A percentile compares a stretch with the other conserved stretches of the same genome.
Conservation (phyloP, 2,888 invertebrate genomes). For the Acleris cristana region DNA sequence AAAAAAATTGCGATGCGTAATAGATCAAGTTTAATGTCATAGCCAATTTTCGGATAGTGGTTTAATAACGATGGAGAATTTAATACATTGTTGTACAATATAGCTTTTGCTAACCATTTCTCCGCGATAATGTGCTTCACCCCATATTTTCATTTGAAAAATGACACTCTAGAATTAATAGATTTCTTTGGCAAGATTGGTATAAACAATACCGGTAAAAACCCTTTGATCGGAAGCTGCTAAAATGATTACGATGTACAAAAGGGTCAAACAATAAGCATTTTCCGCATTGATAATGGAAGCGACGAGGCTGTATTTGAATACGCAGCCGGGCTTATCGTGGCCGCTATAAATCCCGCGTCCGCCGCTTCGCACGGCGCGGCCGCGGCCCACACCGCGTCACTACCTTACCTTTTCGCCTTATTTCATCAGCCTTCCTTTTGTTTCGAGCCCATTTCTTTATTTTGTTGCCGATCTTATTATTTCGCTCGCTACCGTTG, state of each 20-base stretch:
- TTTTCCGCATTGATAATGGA: slow-evolving; percentile 24
- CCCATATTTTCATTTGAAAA: too few relatives aligned
- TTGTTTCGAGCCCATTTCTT: slow-evolving; percentile 80
- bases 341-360: slow-evolving; percentile 46
- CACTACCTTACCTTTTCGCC: slow-evolving; percentile 81
- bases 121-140: too few relatives aligned
- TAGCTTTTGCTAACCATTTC: too few relatives aligned
- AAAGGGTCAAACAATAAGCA: slow-evolving; percentile 10
- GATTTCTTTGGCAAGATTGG: not conserved
- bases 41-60: too few relatives aligned
- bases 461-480: slow-evolving; percentile 84
- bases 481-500: slow-evolving; percentile 83
- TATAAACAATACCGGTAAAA: not conserved
- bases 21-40: too few relatives aligned
- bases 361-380: slow-evolving; percentile 54
- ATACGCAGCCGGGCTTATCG: slow-evolving; percentile 9
- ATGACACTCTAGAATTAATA: not conserved
- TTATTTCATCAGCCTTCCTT: slow-evolving; percentile 80
- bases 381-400: slow-evolving; percentile 76
- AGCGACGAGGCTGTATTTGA: slow-evolving; percentile 17
- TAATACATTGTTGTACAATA: too few relatives aligned
- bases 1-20: too few relatives aligned
- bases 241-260: not conserved
- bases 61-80: too few relatives aligned
- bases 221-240: not conserved